A percentile compares a stretch with the other conserved stretches of the same genome.
Conservation (phyloP, 2,888 invertebrate species). For the Salpingus planirostris region DNA sequence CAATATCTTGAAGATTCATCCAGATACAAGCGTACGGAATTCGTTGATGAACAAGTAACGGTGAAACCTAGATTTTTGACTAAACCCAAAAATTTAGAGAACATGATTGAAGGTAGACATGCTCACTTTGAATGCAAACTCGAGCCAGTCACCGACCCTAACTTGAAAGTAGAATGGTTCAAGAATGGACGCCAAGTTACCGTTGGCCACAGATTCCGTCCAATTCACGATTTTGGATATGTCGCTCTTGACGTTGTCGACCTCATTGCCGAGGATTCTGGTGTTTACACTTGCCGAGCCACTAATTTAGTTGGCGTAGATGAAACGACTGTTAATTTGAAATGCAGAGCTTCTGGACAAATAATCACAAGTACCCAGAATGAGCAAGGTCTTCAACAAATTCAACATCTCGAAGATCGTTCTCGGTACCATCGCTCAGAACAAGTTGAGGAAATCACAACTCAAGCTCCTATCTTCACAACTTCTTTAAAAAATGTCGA, state of each 20-base stretch:
- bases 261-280: slow-evolving; percentile 91
- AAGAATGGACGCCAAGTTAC: slow-evolving; percentile 91
- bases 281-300: slow-evolving; percentile 88
- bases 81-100: slow-evolving; percentile 76
- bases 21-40: slow-evolving; percentile 72
- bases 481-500: slow-evolving; percentile 86
- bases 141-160: slow-evolving; percentile 93
- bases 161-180: slow-evolving; percentile 94
- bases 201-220: slow-evolving; percentile 89
- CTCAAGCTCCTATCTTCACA: slow-evolving; percentile 88
- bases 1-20: slow-evolving; percentile 84
- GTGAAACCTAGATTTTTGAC: slow-evolving; percentile 78
- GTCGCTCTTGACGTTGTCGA: slow-evolving; percentile 95
- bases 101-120: slow-evolving; percentile 80
- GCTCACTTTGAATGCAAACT: slow-evolving; percentile 97
- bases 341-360: slow-evolving; percentile 68
- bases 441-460: slow-evolving; percentile 71
- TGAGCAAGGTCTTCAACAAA: slow-evolving; percentile 79
- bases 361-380: slow-evolving; percentile 81
- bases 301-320: slow-evolving; percentile 84
- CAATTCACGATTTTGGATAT: slow-evolving; percentile 97
- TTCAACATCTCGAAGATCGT: slow-evolving; percentile 80
- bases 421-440: slow-evolving; percentile 68
- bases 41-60: slow-evolving; percentile 74
- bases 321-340: slow-evolving; percentile 67